Evolutionary conservation across 2,797 vertebrate species (phyloP).

Genomic region (Lerista edwardsae): DNA sequence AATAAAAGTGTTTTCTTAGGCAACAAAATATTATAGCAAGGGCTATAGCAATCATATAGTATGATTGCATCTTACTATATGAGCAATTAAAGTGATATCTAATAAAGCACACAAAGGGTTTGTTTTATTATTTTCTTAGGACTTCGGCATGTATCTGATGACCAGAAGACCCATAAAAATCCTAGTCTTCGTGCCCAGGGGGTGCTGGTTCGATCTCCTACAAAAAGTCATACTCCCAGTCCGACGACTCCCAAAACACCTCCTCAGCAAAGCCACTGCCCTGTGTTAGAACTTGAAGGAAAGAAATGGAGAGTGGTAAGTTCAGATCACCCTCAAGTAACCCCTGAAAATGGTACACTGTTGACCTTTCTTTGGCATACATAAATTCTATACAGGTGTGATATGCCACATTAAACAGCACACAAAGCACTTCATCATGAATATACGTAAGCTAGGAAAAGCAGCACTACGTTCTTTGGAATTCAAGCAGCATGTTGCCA

Average conservation of each 20-base stretch:
- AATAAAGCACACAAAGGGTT: neutral
- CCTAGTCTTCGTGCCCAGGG: conserved; percentile 84
- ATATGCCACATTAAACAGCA: neutral
- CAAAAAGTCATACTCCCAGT: conserved; percentile 75
- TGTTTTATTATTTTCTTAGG: conserved; percentile 72
- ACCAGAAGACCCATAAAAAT: conserved; percentile 93
- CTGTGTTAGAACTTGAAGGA: conserved; percentile 92
- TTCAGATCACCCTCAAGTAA: conserved; percentile 41
- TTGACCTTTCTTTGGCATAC: neutral
- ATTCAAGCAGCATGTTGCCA: too few species aligned
- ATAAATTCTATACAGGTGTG: neutral
- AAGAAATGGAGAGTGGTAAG: conserved; percentile 99
- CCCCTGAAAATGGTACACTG: neutral
- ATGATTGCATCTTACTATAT: neutral
- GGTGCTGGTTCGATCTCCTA: conserved; percentile 69
- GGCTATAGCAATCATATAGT: too few species aligned
- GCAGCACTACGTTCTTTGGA: neutral
- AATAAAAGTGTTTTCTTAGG: neutral
- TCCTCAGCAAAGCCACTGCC: conserved; percentile 77
- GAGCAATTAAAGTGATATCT: neutral
- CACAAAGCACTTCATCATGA: neutral
- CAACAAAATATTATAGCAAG: neutral
- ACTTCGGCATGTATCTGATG: conserved; percentile 90
- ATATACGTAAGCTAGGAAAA: neutral
- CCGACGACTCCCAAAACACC: conserved; percentile 67